These are phyloP conservation scores for Saccopteryx bilineata DNA, from an alignment of 2,113 vertebrate species.

Conservation along the genomic window DNA sequence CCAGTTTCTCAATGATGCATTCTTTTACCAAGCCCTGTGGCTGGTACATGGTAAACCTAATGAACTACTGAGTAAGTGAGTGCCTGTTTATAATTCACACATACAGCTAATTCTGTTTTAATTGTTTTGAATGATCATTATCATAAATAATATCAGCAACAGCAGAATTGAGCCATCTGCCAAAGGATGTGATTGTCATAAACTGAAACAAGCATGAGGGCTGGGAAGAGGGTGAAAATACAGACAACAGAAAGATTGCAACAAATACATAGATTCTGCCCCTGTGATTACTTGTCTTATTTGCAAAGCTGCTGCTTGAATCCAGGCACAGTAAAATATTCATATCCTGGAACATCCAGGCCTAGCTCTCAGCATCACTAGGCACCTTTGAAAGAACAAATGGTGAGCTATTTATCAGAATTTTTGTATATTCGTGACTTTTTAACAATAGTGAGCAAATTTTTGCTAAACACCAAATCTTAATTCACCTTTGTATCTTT, in stretches of 20 bases:
- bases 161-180: constrained; percentile 61
- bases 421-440: neutral
- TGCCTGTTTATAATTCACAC: constrained; percentile 49
- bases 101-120: constrained; percentile 41
- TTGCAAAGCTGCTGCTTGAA: neutral
- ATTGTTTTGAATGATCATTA: constrained; percentile 59
- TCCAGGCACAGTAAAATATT: neutral
- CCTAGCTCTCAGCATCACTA: neutral
- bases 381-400: neutral
- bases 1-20: neutral
- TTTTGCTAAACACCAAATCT: neutral
- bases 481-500: constrained; percentile 30
- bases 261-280: neutral
- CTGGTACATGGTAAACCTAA: neutral
- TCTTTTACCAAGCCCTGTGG: neutral
- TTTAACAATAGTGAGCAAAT: neutral
- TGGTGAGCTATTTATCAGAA: neutral
- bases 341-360: neutral
- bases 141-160: constrained; percentile 53
- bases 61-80: constrained; percentile 48
- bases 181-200: neutral
- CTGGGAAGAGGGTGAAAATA: neutral
- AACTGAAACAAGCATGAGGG: neutral
- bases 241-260: neutral
- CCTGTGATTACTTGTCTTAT: neutral